A percentile compares a stretch with the other conserved stretches of the same genome.
Evolutionary conservation across 1,140 invertebrate species (phyloP).

Genomic region (Bombus terrestris): DNA sequence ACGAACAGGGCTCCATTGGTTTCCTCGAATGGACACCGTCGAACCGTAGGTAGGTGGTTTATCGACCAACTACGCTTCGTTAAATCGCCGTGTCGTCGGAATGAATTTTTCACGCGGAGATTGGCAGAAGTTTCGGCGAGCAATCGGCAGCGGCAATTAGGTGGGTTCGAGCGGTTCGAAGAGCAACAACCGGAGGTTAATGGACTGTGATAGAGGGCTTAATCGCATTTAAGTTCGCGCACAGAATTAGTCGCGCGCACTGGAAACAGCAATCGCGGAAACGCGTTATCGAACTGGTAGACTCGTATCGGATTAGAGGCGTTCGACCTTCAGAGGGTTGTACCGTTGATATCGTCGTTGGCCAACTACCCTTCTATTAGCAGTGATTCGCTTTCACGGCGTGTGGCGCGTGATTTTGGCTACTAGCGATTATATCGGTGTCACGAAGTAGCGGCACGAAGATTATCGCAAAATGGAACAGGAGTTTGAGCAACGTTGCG

Average conservation of each 20-base stretch:
- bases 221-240: conserved; percentile 52
- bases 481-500: too few species aligned
- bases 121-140: conserved; percentile 25
- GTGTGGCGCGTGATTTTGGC: too few species aligned
- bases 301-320: conserved; percentile 12
- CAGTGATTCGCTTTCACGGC: background rate
- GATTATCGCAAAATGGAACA: too few species aligned
- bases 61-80: background rate
- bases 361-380: background rate
- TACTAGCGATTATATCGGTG: too few species aligned
- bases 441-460: too few species aligned
- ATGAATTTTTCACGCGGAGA: conserved; percentile 22
- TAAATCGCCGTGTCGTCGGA: conserved; percentile 4
- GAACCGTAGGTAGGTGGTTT: background rate
- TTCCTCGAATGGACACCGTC: background rate
- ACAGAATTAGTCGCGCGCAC: background rate
- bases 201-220: conserved; percentile 50
- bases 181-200: conserved; percentile 34
- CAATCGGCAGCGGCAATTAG: background rate
- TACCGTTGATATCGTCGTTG: background rate
- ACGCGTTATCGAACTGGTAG: conserved; percentile 38
- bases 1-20: background rate
- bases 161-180: background rate
- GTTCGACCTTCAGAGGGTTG: background rate
- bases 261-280: conserved; percentile 32